Conservation (phyloP, 2,888 invertebrate species). For the Calameuta filiformis region DNA sequence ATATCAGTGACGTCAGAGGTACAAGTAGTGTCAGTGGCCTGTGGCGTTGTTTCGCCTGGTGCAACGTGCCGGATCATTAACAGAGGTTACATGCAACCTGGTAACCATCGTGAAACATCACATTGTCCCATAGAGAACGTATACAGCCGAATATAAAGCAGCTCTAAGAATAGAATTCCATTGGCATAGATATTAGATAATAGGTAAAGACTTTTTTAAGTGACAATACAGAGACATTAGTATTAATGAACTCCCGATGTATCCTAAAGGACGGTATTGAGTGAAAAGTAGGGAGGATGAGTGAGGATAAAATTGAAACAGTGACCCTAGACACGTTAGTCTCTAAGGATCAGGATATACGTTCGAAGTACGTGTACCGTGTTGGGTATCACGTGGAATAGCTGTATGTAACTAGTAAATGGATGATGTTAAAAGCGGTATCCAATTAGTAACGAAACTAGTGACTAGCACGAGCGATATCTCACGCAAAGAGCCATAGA, state of each 20-base stretch:
- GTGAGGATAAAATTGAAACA: background rate
- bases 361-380: background rate
- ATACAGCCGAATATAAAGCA: background rate
- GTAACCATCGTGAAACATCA: background rate
- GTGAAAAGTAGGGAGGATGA: background rate
- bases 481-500: background rate
- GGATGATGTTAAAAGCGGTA: background rate
- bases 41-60: conserved; percentile 1
- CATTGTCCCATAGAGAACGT: background rate
- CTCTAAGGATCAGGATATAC: background rate
- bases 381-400: background rate
- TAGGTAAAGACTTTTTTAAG: background rate
- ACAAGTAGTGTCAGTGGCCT: background rate
- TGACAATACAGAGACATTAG: background rate
- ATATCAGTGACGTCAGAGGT: background rate
- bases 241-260: background rate
- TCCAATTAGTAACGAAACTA: conserved; percentile 1
- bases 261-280: background rate
- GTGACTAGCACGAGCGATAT: background rate
- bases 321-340: background rate
- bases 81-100: conserved; percentile 15
- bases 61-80: conserved; percentile 21
- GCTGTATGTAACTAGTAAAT: background rate
- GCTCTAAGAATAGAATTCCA: background rate
- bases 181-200: background rate